Percentiles rank a stretch among this genome's conserved stretches.
Evolutionary conservation across 23 tunicate genomes (phyloP).

Genomic region (Halocynthia roretzi): DNA sequence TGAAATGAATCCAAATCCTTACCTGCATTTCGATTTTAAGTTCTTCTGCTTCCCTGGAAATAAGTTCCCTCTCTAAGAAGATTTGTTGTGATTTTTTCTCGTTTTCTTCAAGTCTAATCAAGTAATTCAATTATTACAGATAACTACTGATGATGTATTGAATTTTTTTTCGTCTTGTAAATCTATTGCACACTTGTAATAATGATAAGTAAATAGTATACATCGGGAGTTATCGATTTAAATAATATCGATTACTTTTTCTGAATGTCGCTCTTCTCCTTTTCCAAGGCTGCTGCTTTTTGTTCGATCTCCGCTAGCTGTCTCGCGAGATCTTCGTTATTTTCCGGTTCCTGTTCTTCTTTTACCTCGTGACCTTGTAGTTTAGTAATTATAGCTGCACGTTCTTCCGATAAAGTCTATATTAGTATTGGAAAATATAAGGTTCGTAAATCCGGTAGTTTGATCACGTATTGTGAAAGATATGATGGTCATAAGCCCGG

Average conservation of each 20-base stretch:
- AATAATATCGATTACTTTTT: not conserved
- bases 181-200: not conserved
- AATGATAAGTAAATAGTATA: no score
- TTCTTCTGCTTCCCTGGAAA: slow-evolving; percentile 23
- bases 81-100: slow-evolving; percentile 6
- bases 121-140: not conserved
- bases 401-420: slow-evolving; percentile 9
- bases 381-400: slow-evolving; percentile 10
- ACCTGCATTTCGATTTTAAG: slow-evolving; percentile 34
- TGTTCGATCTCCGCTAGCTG: slow-evolving; percentile 28
- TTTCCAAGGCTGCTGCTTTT: slow-evolving; percentile 7
- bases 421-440: no score
- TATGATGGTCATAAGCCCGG: no score
- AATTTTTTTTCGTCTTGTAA: not conserved
- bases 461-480: no score
- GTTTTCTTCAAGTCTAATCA: slow-evolving; percentile 27
- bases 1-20: no score
- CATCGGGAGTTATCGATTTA: no score
- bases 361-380: slow-evolving; percentile 26
- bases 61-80: slow-evolving; percentile 16
- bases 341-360: slow-evolving; percentile 8
- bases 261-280: slow-evolving; percentile 12
- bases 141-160: not conserved
- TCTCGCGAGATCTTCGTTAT: slow-evolving; percentile 26
- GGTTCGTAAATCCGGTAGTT: no score